A percentile compares a stretch with the other conserved stretches of the same genome.
Conservation (phyloP, 2,113 vertebrate genomes). For the Bos javanicus region DNA sequence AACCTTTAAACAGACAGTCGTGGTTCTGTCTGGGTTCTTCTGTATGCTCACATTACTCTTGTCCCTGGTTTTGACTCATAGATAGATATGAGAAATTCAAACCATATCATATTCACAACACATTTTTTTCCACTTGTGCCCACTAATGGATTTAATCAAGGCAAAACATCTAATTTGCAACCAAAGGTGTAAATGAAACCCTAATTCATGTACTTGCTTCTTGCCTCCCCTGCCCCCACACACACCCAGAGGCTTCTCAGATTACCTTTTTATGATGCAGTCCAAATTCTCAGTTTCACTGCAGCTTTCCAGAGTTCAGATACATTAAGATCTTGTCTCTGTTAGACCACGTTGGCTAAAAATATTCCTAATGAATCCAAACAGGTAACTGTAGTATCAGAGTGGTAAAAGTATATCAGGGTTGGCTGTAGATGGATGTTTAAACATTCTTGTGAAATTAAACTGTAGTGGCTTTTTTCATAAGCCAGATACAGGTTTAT, state of each 20-base stretch:
- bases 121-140: not conserved
- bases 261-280: not conserved
- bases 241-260: not conserved
- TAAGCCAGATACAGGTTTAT: not conserved
- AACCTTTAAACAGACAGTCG: not conserved
- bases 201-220: not conserved
- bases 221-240: rapidly evolving
- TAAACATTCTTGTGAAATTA: slow-evolving; percentile 38
- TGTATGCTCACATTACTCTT: not conserved
- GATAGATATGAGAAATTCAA: slow-evolving; percentile 10
- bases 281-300: not conserved
- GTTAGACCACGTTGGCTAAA: not conserved
- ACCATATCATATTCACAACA: not conserved
- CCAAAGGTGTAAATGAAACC: not conserved
- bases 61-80: not conserved
- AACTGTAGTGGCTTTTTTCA: not conserved
- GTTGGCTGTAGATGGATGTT: not conserved
- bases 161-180: not conserved
- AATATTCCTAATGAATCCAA: not conserved
- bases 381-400: not conserved
- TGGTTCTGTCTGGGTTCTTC: not conserved
- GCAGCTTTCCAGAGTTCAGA: not conserved
- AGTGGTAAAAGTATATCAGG: slow-evolving; percentile 10
- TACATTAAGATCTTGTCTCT: not conserved
- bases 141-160: slow-evolving; percentile 32